Base-by-base conservation (phyloP, 2,888 invertebrate genomes). In the Temnothorax rugatulus region DNA sequence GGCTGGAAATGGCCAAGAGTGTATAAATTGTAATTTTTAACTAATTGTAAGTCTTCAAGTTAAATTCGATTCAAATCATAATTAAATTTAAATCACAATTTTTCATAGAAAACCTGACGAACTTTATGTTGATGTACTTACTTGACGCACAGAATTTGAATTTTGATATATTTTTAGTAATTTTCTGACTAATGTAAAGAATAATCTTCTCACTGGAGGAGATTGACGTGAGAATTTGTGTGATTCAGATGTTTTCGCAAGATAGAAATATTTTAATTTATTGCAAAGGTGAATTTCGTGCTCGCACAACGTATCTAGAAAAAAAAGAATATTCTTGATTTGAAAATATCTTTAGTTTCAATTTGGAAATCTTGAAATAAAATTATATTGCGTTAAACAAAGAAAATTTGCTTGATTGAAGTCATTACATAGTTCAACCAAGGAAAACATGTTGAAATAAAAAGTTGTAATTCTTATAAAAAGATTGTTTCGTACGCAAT, bases 1-100 rank as follows among this genome's bases (percentile, higher is more conserved):
- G 18, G 18, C 41, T 73, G 21, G 41, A 25, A 59, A 41, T 59
- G 41, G 13, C 18, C 9, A 41, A 38, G 21, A 38, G 1, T 11
- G 13, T 44, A 74, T 44, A 74, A 29, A 29, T 29, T 59, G n/a
- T 44, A 41, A 57, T 59, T 57, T 41, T 57, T 73, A 41, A 66
- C 18, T 66, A 68, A 47, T 68, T 68, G 2, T 68, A 68, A 68
- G 66, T 8, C 15, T 50, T 50, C 18, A 18, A 41, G 7, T 41
- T 7, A 25, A n/a, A 13, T 73, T 59, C 2, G 7, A 44, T 50
- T 50, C 7, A 44, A 44, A 21, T 50, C 18, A 18, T 50, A 54
- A 52, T 18, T 50, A n/a, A 50, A 50, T 50, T 50, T 50, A 25
- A 52, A 52, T 71, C 7, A 4, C 15, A 34, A 54, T 54, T 57